A percentile compares a stretch with the other conserved stretches of the same genome.
Evolutionary conservation across 2,797 vertebrate species (phyloP).

Genomic region (Centropyge bicolor): DNA sequence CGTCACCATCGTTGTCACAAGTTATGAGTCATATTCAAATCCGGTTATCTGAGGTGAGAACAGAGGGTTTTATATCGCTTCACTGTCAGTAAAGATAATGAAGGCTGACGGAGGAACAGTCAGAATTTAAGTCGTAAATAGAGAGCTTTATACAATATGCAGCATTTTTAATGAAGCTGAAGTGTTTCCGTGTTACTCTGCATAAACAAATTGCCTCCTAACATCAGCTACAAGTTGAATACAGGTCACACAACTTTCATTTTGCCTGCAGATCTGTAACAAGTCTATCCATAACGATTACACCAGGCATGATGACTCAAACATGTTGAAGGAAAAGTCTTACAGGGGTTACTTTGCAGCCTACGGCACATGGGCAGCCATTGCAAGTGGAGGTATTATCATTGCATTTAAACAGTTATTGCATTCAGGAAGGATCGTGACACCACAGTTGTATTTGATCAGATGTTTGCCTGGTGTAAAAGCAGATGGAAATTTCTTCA

Average conservation of each 20-base stretch:
- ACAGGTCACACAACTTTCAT: conserved; percentile 20
- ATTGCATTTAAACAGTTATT: conserved; percentile 22
- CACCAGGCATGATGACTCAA: conserved; percentile 30
- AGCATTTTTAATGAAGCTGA: not conserved
- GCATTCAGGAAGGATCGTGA: conserved; percentile 36
- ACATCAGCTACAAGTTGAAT: not conserved
- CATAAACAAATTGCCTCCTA: not conserved
- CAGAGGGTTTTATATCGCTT: not conserved
- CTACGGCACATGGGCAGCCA: conserved; percentile 13
- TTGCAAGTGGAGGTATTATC: not conserved
- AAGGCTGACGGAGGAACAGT: not conserved
- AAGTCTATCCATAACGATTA: not conserved
- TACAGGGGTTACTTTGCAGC: not conserved
- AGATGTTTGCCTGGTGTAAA: conserved; percentile 24
- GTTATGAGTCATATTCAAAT: conserved; percentile 7
- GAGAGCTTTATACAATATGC: not conserved
- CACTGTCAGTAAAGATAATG: not conserved
- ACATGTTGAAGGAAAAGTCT: conserved; percentile 23
- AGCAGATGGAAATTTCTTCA: conserved; percentile 21
- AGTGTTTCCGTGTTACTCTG: not conserved
- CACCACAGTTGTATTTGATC: not conserved
- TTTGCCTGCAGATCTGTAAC: conserved; percentile 7
- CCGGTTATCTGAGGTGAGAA: not conserved
- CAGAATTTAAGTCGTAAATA: not conserved
- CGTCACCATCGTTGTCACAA: not conserved